Evolutionary conservation across 2,797 vertebrate genomes (phyloP).

Genomic region (Allenopithecus nigroviridis): DNA sequence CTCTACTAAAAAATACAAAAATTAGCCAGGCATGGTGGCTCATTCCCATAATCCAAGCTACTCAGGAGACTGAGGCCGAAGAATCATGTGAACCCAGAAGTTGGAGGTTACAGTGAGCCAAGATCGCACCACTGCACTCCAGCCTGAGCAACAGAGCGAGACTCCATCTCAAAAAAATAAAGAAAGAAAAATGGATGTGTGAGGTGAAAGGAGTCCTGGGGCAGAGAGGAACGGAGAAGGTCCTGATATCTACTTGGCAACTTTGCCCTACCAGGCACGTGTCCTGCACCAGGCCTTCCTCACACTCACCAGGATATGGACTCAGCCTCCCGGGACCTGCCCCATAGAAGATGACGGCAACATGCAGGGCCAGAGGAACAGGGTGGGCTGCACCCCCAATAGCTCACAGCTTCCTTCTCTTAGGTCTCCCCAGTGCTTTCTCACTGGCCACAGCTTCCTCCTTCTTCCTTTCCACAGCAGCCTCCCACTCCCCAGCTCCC

Average conservation of each 20-base stretch:
- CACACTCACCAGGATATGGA: not conserved
- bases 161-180: too few relatives aligned
- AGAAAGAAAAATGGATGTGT: not conserved
- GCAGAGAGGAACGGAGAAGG: too few relatives aligned
- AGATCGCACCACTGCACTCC: too few relatives aligned
- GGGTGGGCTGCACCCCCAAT: not conserved
- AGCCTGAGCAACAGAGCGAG: too few relatives aligned
- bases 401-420: not conserved
- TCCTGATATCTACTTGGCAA: not conserved
- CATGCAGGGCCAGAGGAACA: not conserved
- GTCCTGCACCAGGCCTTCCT: not conserved
- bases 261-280: rapidly evolving
- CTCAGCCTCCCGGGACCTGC: too few relatives aligned
- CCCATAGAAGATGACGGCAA: too few relatives aligned
- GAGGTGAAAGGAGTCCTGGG: rapidly evolving
- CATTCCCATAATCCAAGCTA: not conserved
- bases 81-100: not conserved
- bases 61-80: not conserved
- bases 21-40: not conserved
- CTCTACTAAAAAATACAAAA: not conserved
- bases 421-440: not conserved
- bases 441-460: not conserved
- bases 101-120: too few relatives aligned
- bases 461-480: not conserved
- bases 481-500: not conserved